phyloP scores from a whole-genome alignment of 2,113 vertebrate species.

The Ramphastos sulfuratus region DNA sequence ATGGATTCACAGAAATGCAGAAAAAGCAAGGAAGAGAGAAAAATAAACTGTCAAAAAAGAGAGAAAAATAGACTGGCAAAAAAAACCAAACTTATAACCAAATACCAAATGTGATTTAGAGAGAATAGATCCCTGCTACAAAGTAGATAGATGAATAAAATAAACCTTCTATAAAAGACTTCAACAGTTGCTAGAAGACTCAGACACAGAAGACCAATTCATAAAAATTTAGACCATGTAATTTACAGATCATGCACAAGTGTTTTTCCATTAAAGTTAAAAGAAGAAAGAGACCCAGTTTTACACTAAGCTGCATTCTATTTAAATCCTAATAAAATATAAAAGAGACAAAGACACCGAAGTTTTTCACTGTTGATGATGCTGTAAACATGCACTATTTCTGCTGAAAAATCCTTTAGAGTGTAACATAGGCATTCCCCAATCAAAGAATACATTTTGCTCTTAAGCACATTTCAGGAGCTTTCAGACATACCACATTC shows the following conservation, averaged over 20 bases:
- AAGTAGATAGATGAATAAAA: not conserved
- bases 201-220: not conserved
- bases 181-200: not conserved
- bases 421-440: not conserved
- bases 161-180: not conserved
- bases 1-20: not conserved
- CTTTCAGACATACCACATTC: not conserved
- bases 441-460: not conserved
- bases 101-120: not conserved
- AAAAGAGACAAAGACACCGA: not conserved
- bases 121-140: not conserved
- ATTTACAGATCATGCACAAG: not conserved
- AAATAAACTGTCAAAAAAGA: not conserved
- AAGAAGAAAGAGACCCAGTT: not conserved
- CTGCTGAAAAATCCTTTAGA: not conserved
- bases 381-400: not conserved
- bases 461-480: not conserved
- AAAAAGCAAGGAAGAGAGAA: not conserved
- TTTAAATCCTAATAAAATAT: not conserved
- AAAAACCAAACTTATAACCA: not conserved
- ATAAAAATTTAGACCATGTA: not conserved
- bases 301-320: not conserved
- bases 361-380: not conserved
- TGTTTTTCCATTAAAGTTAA: not conserved
- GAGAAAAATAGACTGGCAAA: not conserved